These are phyloP conservation scores for Rhamphomyia laevipes DNA, from an alignment of 2,888 invertebrate species.

Conservation along the genomic window DNA sequence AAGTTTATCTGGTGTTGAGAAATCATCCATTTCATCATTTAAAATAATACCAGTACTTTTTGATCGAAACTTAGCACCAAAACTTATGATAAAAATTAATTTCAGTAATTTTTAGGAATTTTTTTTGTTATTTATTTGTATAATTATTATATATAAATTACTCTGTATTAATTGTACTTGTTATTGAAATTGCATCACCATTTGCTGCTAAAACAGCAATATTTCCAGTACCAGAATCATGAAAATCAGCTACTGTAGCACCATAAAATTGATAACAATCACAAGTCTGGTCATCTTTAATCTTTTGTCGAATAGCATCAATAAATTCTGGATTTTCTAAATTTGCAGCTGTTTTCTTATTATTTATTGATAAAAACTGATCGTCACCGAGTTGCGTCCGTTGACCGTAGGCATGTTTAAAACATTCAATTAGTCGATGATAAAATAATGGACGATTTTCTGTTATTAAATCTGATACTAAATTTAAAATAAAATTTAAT, in stretches of 20 bases:
- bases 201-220: conserved; percentile 70
- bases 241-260: conserved; percentile 46
- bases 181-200: conserved; percentile 83
- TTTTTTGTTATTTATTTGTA: background rate
- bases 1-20: conserved; percentile 68
- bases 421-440: conserved; percentile 77
- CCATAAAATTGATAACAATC: conserved; percentile 61
- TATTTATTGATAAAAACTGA: conserved; percentile 27
- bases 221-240: conserved; percentile 85
- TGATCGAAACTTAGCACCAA: conserved; percentile 53
- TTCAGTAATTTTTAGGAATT: no score
- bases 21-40: conserved; percentile 96
- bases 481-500: conserved; percentile 68
- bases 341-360: conserved; percentile 39
- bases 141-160: background rate
- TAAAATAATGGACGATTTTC: conserved; percentile 34
- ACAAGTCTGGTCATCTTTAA: conserved; percentile 45
- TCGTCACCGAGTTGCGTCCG: conserved; percentile 74
- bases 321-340: conserved; percentile 54
- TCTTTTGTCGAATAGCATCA: conserved; percentile 36
- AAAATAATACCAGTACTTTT: conserved; percentile 67
- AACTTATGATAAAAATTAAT: background rate
- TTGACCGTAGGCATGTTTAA: conserved; percentile 84
- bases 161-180: conserved; percentile 68
- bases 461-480: conserved; percentile 46